Percentiles rank a stretch among this genome's conserved stretches.
phyloP scores from a whole-genome alignment of 2,113 vertebrate species.

The Gasterosteus aculeatus region DNA sequence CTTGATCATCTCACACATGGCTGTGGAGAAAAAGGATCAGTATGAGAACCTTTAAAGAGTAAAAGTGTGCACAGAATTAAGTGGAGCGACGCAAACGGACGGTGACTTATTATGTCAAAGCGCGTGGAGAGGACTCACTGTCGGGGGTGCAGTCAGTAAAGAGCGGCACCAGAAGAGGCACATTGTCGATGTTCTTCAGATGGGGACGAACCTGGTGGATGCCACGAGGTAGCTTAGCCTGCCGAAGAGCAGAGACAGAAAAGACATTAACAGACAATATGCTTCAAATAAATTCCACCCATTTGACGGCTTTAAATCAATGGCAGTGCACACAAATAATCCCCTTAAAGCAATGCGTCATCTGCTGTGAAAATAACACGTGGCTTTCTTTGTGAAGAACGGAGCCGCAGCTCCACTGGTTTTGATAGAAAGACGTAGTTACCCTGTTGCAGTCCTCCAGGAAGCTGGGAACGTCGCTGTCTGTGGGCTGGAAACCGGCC shows the following conservation, averaged over 20 bases:
- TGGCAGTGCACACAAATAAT: neutral
- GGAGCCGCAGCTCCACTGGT: neutral
- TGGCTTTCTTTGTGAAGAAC: too few species aligned
- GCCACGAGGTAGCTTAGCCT: constrained; percentile 97
- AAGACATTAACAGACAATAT: neutral
- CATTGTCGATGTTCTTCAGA: constrained; percentile 97
- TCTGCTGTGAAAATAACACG: too few species aligned
- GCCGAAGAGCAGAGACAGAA: constrained; percentile 18
- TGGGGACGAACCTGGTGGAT: constrained; percentile 99
- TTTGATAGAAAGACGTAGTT: neutral
- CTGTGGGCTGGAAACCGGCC: constrained; percentile 97
- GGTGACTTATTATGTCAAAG: neutral
- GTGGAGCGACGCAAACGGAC: neutral
- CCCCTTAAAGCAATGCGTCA: neutral
- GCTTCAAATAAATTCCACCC: neutral
- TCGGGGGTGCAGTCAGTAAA: constrained; percentile 98
- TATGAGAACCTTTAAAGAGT: neutral
- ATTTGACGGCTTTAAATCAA: neutral
- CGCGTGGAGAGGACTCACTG: constrained; percentile 83
- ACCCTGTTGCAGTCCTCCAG: constrained; percentile 97
- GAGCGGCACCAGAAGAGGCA: constrained; percentile 96
- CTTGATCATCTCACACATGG: constrained; percentile 99
- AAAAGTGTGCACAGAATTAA: neutral
- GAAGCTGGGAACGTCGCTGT: constrained; percentile 98
- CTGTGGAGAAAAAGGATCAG: constrained; percentile 68